Evolutionary conservation across 1,140 invertebrate genomes (phyloP).

Genomic region (Tenebrio molitor): DNA sequence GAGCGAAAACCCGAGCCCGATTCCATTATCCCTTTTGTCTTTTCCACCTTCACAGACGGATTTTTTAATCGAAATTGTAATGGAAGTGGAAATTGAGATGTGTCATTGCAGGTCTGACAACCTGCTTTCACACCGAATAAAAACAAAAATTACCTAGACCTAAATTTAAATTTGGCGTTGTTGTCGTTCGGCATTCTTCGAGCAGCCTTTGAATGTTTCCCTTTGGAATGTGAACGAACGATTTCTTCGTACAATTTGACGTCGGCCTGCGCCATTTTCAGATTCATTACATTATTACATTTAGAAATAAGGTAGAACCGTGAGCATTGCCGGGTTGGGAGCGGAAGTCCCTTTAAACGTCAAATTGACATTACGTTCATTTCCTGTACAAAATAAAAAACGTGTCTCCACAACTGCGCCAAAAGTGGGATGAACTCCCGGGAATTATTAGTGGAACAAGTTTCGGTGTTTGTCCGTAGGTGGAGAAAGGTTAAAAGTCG

Average conservation of each 20-base stretch:
- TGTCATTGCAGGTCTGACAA: too few relatives aligned
- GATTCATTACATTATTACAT: slow-evolving; percentile 37
- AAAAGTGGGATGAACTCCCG: slow-evolving; percentile 4
- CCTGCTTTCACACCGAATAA: too few relatives aligned
- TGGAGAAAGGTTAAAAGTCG: not conserved
- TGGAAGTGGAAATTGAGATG: too few relatives aligned
- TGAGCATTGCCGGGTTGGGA: slow-evolving; percentile 3
- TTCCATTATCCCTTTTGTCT: too few relatives aligned
- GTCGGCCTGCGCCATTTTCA: slow-evolving; percentile 1
- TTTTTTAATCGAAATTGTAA: too few relatives aligned
- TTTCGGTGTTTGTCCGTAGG: not conserved
- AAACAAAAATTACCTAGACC: too few relatives aligned
- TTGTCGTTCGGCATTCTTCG: too few relatives aligned
- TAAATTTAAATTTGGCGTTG: too few relatives aligned
- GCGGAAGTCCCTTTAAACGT: slow-evolving; percentile 36
- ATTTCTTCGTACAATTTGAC: slow-evolving; percentile 6
- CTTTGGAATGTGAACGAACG: not conserved
- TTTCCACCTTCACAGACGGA: too few relatives aligned
- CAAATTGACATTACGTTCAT: slow-evolving; percentile 33
- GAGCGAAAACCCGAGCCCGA: too few relatives aligned
- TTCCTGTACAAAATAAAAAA: slow-evolving; percentile 30
- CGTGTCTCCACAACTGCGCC: not conserved
- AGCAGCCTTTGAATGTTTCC: not conserved
- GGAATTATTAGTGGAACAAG: slow-evolving; percentile 25
- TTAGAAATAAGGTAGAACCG: slow-evolving; percentile 30